phyloP scores from a whole-genome alignment of 2,888 invertebrate species.

The Bruchidius siliquastri region DNA sequence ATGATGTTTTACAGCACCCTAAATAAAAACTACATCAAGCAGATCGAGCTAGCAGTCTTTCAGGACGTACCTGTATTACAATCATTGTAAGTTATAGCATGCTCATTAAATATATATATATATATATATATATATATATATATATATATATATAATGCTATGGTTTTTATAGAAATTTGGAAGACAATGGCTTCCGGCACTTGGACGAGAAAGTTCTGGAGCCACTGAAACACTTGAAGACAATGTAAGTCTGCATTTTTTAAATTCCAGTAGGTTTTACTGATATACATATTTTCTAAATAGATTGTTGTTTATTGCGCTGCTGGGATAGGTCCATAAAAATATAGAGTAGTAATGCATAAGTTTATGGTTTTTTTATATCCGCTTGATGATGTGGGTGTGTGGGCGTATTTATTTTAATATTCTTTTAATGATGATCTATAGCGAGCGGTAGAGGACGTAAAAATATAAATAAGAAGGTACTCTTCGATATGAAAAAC shows the following conservation, averaged over 20 bases:
- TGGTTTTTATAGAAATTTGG: constrained; percentile 32
- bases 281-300: neutral
- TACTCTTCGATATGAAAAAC: neutral
- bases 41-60: constrained; percentile 47
- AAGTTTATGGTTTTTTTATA: neutral
- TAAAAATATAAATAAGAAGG: neutral
- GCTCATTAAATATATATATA: constrained; percentile 9
- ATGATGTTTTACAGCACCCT: constrained; percentile 48
- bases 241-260: constrained; percentile 46
- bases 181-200: constrained; percentile 41
- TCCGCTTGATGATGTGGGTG: neutral
- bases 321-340: neutral
- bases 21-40: constrained; percentile 46
- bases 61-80: constrained; percentile 46
- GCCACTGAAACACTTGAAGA: constrained; percentile 44
- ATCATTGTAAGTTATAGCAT: constrained; percentile 44
- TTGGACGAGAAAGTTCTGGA: constrained; percentile 43
- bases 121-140: neutral
- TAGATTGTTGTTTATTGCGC: neutral
- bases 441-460: neutral
- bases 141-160: neutral
- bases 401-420: neutral
- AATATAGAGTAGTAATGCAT: neutral
- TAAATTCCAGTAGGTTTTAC: too few relatives aligned
- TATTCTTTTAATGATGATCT: neutral